Evolutionary conservation across 2,113 vertebrate genomes (phyloP).

Genomic region (Oxygymnocypris stewartii): DNA sequence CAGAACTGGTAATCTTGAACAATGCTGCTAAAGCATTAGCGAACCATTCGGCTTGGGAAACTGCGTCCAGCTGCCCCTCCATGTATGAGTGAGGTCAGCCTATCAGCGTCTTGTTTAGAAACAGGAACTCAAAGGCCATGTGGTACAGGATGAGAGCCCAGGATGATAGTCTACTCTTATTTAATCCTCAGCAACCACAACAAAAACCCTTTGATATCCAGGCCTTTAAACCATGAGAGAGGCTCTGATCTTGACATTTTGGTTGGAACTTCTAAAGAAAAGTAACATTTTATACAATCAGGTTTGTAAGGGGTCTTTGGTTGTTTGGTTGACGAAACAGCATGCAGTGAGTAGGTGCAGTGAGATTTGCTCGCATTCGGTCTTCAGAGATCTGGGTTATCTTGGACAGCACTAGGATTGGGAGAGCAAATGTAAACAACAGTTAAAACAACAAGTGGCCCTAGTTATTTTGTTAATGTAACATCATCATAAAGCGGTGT

Average conservation of each 20-base stretch:
- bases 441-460: slow-evolving; percentile 65
- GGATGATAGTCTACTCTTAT: slow-evolving; percentile 64
- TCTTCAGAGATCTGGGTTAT: not conserved
- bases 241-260: slow-evolving; percentile 82
- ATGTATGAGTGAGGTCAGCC: slow-evolving; percentile 66
- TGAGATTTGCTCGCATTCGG: not conserved
- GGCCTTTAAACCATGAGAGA: slow-evolving; percentile 73
- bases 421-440: slow-evolving; percentile 76
- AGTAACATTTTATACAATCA: slow-evolving; percentile 31
- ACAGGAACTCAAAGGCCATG: slow-evolving; percentile 70
- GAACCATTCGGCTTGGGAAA: slow-evolving; percentile 68
- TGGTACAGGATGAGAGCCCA: slow-evolving; percentile 69
- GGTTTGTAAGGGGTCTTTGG: slow-evolving; percentile 50
- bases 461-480: not conserved
- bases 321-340: slow-evolving; percentile 15
- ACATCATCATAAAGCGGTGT: not conserved
- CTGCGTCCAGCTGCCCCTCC: slow-evolving; percentile 2
- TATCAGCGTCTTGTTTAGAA: slow-evolving; percentile 64
- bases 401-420: slow-evolving; percentile 73
- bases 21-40: slow-evolving; percentile 57
- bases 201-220: slow-evolving; percentile 75
- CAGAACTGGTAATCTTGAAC: slow-evolving; percentile 61
- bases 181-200: slow-evolving; percentile 70
- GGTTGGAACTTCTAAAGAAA: slow-evolving; percentile 68
- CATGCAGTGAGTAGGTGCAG: not conserved